phyloP scores from a whole-genome alignment of 2,797 vertebrate species.

The Taenioides sp. region DNA sequence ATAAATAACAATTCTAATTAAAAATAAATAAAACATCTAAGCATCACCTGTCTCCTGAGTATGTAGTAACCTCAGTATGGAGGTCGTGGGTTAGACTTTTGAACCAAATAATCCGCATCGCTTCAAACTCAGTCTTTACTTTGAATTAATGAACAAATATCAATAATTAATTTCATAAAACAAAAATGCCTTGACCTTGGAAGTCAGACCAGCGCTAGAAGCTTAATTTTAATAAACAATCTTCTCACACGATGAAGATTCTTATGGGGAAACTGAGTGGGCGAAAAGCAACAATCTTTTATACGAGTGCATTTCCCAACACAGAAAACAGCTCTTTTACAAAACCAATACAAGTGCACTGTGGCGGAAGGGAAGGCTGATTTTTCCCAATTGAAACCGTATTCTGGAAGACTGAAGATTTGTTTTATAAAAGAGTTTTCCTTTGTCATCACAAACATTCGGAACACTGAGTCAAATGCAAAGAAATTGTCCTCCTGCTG shows the following conservation, averaged over 20 bases:
- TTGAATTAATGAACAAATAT: not conserved
- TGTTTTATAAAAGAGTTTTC: not conserved
- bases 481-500: no score
- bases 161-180: not conserved
- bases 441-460: conserved; percentile 2
- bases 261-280: not conserved
- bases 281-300: not conserved
- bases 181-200: not conserved
- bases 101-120: not conserved
- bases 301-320: not conserved
- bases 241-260: not conserved
- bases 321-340: conserved; percentile 29
- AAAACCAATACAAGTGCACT: not conserved
- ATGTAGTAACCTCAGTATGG: no score
- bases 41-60: not conserved
- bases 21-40: no score
- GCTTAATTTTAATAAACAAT: not conserved
- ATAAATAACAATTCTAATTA: no score
- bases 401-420: conserved; percentile 10
- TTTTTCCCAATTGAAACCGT: not conserved
- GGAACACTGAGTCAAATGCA: no score
- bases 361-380: conserved; percentile 12
- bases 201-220: not conserved
- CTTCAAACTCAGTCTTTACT: not conserved
- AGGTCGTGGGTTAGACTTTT: not conserved